Evolutionary conservation across 1,140 invertebrate species (phyloP).

Genomic region (Theocolax elegans): DNA sequence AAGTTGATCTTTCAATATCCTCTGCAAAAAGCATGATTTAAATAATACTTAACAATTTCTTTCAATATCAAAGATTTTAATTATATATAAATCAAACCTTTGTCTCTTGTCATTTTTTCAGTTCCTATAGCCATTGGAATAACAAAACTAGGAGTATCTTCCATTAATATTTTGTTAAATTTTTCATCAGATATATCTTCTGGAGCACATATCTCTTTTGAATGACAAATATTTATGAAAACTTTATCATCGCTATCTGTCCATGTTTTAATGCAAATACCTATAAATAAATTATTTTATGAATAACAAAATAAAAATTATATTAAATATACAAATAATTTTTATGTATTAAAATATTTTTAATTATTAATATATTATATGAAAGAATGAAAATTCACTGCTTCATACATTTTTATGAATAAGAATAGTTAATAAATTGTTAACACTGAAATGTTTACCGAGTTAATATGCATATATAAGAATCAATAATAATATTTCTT

Average conservation of each 20-base stretch:
- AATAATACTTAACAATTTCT: neutral
- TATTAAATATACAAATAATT: neutral
- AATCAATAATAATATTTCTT: too few species aligned
- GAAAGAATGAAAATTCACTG: too few species aligned
- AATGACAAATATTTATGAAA: conserved; percentile 84
- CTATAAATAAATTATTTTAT: conserved; percentile 63
- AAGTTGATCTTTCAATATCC: conserved; percentile 52
- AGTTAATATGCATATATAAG: too few species aligned
- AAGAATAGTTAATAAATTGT: too few species aligned
- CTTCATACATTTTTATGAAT: too few species aligned
- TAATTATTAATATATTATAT: neutral
- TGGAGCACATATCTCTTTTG: conserved; percentile 80
- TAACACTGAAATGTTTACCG: too few species aligned
- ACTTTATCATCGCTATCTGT: conserved; percentile 76
- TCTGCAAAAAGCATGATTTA: conserved; percentile 48
- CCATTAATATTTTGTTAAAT: conserved; percentile 74
- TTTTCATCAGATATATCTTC: conserved; percentile 83
- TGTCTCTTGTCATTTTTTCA: conserved; percentile 81
- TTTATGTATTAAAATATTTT: neutral
- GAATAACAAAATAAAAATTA: neutral
- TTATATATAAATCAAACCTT: conserved; percentile 58
- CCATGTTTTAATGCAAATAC: conserved; percentile 86
- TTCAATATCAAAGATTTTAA: conserved; percentile 1
- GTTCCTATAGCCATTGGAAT: conserved; percentile 91
- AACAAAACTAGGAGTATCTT: conserved; percentile 78